These are phyloP conservation scores for Aythya baeri DNA, from an alignment of 2,113 vertebrate species.

Conservation along the genomic window DNA sequence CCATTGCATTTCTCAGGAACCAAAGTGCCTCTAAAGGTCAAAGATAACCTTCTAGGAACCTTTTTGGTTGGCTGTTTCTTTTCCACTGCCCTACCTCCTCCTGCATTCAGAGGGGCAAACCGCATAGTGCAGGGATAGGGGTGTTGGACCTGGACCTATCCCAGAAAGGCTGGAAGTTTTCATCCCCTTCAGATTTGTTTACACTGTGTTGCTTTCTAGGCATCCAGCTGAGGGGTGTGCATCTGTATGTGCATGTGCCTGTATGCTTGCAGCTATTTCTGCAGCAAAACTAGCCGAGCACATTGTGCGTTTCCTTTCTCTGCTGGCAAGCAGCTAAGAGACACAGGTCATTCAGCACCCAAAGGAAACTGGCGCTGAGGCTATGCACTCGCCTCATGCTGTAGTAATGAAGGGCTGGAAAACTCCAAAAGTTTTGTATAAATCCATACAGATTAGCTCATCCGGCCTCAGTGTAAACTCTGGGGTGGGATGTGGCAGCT, in stretches of 20 bases:
- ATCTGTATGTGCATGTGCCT: fast-evolving
- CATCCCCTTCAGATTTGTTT: neutral
- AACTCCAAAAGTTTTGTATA: neutral
- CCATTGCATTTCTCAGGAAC: neutral
- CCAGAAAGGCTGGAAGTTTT: neutral
- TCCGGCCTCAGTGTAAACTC: neutral
- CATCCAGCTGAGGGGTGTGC: neutral
- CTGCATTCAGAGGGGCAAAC: neutral
- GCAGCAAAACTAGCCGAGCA: neutral
- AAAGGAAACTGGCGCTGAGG: neutral
- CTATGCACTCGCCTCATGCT: neutral
- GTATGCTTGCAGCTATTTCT: neutral
- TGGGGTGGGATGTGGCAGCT: neutral
- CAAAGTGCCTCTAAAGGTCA: neutral
- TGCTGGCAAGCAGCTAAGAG: neutral
- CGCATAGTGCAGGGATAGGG: fast-evolving
- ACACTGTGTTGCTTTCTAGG: neutral
- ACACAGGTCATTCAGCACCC: neutral
- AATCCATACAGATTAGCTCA: neutral
- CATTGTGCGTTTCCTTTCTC: neutral
- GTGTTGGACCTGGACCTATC: neutral
- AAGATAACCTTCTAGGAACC: neutral
- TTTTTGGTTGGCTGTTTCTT: neutral
- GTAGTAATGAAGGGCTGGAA: neutral
- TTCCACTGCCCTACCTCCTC: fast-evolving